Conservation (phyloP, 2,113 vertebrate species). For the Dasyprocta punctata region DNA sequence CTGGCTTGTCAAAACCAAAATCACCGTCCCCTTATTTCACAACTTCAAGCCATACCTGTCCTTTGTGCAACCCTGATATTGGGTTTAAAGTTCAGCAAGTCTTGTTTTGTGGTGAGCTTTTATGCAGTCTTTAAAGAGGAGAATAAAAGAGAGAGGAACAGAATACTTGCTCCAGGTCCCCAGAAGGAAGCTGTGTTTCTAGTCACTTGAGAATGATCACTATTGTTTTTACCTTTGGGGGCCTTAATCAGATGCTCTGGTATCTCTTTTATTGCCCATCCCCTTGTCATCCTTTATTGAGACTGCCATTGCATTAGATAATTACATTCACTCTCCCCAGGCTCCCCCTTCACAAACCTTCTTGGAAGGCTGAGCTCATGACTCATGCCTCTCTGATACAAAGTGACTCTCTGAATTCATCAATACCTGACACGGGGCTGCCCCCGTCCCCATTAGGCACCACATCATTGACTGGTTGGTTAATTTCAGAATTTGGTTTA, state of each 20-base stretch:
- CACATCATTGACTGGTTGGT: conserved; percentile 65
- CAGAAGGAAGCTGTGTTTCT: neutral
- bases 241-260: conserved; percentile 54
- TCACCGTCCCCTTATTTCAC: neutral
- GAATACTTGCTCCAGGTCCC: neutral
- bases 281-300: conserved; percentile 71
- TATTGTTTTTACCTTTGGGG: conserved; percentile 54
- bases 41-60: neutral
- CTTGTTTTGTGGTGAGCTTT: neutral
- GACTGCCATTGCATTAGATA: conserved; percentile 71
- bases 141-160: neutral
- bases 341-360: conserved; percentile 70
- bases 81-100: neutral
- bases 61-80: neutral
- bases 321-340: conserved; percentile 58
- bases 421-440: conserved; percentile 61
- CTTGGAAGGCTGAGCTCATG: conserved; percentile 81
- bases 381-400: conserved; percentile 71
- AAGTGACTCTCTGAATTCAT: conserved; percentile 81
- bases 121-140: neutral
- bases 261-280: conserved; percentile 52
- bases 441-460: conserved; percentile 65
- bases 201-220: neutral
- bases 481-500: conserved; percentile 68
- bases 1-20: conserved; percentile 9